These are phyloP conservation scores for Mormyrops attenuatus DNA, from an alignment of 2,797 vertebrate species.

Conservation along the genomic window DNA sequence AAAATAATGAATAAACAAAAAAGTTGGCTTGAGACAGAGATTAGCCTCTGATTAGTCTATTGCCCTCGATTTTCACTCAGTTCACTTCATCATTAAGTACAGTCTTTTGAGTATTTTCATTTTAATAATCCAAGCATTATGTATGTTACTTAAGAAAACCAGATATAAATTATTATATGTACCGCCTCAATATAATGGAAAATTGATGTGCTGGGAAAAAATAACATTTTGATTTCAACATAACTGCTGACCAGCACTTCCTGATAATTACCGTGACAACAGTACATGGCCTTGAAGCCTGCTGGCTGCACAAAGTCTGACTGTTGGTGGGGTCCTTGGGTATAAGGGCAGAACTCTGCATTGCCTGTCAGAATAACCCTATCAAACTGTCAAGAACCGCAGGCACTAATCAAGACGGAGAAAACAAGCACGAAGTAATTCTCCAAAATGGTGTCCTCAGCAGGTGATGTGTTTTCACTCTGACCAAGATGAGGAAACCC, in stretches of 20 bases:
- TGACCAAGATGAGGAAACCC: slow-evolving; percentile 35
- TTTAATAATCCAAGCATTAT: not conserved
- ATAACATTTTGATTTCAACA: not conserved
- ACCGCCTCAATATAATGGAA: not conserved
- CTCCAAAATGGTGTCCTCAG: not conserved
- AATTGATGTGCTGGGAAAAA: not conserved
- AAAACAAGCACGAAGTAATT: not conserved
- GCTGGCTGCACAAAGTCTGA: not conserved
- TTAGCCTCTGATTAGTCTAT: not conserved
- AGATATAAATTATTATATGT: not conserved
- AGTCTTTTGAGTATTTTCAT: not conserved
- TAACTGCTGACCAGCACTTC: not conserved
- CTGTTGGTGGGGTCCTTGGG: not conserved
- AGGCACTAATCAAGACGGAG: not conserved
- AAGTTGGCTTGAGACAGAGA: slow-evolving; percentile 32
- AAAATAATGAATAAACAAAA: slow-evolving; percentile 50
- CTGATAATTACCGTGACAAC: not conserved
- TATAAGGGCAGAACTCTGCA: not conserved
- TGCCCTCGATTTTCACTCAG: not conserved
- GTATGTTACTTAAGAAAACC: not conserved
- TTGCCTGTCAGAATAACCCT: slow-evolving; percentile 16
- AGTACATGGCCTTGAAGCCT: not conserved
- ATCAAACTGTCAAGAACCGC: not conserved
- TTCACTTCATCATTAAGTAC: not conserved
- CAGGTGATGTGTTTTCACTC: slow-evolving; percentile 3